A percentile compares a stretch with the other conserved stretches of the same genome.
Conservation (phyloP, 2,888 invertebrate species). For the Polia nebulosa region DNA sequence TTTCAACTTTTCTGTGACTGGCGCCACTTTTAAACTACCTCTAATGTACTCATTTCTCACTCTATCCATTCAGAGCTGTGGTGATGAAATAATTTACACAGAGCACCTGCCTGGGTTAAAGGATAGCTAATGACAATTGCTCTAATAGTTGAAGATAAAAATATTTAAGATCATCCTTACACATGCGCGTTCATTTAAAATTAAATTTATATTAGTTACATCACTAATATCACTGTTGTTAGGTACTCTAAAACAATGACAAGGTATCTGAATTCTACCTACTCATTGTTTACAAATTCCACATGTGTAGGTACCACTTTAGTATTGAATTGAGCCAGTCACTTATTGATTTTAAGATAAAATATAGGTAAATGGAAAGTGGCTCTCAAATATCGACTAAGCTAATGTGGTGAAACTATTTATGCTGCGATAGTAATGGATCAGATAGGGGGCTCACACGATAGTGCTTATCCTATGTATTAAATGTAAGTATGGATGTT, state of each 20-base stretch:
- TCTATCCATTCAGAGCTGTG: no score
- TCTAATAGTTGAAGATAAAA: not conserved
- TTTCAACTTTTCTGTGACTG: no score
- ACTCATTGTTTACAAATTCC: slow-evolving; percentile 39
- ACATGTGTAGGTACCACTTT: not conserved
- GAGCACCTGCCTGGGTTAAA: no score
- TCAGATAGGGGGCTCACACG: slow-evolving; percentile 10
- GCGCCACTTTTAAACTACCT: no score
- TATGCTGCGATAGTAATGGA: slow-evolving; percentile 13
- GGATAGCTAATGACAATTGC: slow-evolving; percentile 1
- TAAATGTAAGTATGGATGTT: not conserved
- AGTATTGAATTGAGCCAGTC: slow-evolving; percentile 21
- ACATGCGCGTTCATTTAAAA: slow-evolving; percentile 17
- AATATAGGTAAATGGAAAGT: slow-evolving; percentile 28
- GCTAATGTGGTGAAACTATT: slow-evolving; percentile 39
- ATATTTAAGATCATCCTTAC: not conserved
- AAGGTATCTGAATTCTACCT: slow-evolving; percentile 19
- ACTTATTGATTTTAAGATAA: slow-evolving; percentile 45
- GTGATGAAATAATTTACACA: no score
- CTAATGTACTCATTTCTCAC: no score
- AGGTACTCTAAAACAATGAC: slow-evolving; percentile 35
- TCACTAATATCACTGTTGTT: slow-evolving; percentile 16
- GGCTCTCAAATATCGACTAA: slow-evolving; percentile 34
- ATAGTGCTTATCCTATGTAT: slow-evolving; percentile 20
- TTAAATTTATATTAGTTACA: slow-evolving; percentile 8